Base-by-base conservation (phyloP, 2,888 invertebrate genomes). In the Plusia festucae region DNA sequence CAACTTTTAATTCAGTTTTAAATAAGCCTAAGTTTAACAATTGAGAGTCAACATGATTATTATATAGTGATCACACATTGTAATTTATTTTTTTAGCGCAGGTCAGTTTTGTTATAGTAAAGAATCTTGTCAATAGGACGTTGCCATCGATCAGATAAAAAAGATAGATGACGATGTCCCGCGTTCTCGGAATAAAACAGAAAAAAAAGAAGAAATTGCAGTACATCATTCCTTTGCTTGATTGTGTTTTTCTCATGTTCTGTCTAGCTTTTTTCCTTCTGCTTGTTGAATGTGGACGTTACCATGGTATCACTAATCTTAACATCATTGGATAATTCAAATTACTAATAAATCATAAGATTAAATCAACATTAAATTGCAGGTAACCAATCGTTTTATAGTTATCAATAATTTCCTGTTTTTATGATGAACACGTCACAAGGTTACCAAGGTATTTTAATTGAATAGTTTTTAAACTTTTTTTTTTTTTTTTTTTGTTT, bases 121-220 rank as follows among this genome's bases (percentile, higher is more conserved):
- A 46, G 18, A 46, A 52, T 24, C 24, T 22, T n/a, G 40, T 40
- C 6, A n/a, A 40, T 40, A n/a, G 40, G 40, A 40, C n/a, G n/a
- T 40, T 40, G 40, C n/a, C 40, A n/a, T n/a, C 40, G n/a, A 40
- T n/a, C 40, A 40, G 40, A 40, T 40, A 40, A 40, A 40, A 40
- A 40, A 40, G n/a, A 24, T 22, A 52, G 6, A 15, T 15, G 30
- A 30, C 5, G 27, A 27, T 2, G 30, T 9, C 9, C 9, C 9
- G 13, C n/a, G 40, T n/a, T 40, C 40, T 40, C n/a, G 40, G 6
- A 40, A 40, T 40, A n/a, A n/a, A 0, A n/a, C 40, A 40, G 7
- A n/a, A 40, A n/a, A 30, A 40, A 40, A n/a, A n/a, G n/a, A n/a
- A n/a, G n/a, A n/a, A n/a, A n/a, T n/a, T n/a, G n/a, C n/a, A n/a